Conservation (phyloP, 1,140 invertebrate genomes). For the Zaprionus taronus region DNA sequence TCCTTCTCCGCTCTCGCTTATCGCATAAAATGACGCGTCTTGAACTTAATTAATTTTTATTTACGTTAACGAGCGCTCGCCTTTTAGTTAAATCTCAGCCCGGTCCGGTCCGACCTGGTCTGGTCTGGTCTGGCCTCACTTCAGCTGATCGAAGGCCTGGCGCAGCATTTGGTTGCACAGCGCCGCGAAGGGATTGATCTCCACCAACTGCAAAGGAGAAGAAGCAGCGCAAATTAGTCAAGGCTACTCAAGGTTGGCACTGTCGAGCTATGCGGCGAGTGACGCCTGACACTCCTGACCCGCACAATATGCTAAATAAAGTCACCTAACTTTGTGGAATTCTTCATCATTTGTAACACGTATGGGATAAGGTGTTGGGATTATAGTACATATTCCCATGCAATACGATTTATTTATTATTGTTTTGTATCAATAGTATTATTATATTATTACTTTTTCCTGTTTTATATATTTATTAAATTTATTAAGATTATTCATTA, state of each 20-base stretch:
- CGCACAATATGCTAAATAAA: background rate
- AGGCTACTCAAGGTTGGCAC: background rate
- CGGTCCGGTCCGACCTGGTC: background rate
- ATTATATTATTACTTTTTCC: background rate
- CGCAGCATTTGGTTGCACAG: constrained; percentile 96
- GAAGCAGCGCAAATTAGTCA: constrained; percentile 32
- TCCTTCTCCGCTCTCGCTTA: constrained; percentile 33
- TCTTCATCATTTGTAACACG: too few species aligned
- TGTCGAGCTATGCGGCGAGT: background rate
- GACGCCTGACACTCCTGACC: background rate
- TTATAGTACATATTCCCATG: background rate
- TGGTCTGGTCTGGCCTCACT: constrained; percentile 39
- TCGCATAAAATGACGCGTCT: constrained; percentile 67
- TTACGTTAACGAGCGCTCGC: constrained; percentile 67
- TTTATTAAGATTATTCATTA: background rate
- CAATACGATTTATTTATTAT: too few species aligned
- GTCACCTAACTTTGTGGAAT: background rate
- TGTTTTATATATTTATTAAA: background rate
- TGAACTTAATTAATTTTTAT: constrained; percentile 78
- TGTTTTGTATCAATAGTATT: background rate
- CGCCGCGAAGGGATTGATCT: constrained; percentile 93
- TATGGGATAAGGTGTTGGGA: too few species aligned
- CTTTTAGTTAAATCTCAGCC: constrained; percentile 65
- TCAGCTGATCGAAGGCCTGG: constrained; percentile 85
- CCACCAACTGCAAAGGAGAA: constrained; percentile 86